Base-by-base conservation (phyloP, 1,140 invertebrate genomes). In the Euwallacea fornicatus region DNA sequence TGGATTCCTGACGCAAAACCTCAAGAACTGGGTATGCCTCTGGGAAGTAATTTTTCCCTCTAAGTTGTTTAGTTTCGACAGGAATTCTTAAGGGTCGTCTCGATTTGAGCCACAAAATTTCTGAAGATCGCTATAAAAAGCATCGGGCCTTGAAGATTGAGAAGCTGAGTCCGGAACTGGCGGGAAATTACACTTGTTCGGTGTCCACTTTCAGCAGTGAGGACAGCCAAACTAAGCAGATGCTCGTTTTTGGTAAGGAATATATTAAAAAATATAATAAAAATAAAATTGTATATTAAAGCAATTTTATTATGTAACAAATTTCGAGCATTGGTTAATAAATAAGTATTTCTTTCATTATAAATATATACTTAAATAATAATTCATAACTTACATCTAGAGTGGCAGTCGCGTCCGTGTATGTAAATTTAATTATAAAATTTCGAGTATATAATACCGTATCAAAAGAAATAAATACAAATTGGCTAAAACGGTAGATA, bases 221-320 rank as follows among this genome's bases (percentile, higher is more conserved):
- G 75, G 89, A 89, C 68, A 85, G 84, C 47, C 85, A 83, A 73
- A 85, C 85, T 47, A 88, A 87, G 69, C 85, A 83, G 42, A 91
- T 93, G 89, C 87, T 87, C 71, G 86, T 93, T 66, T 92, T 88
- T 71, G 87, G 89, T 89, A 78, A 88, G 88, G 85, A 33, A 10
- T 64, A 46, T n/a, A 50, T 11, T 47, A 50, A 64, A 13, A n/a
- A 42, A 42, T 61, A 61, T n/a, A 58, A 58, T 6, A 58, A 58
- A 16, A 16, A 11, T 0, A 4, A 43, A 42, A 33, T 4, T 64
- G n/a, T n/a, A 21, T 64, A 50, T 15, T 47, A 64, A 64, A 50
- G 42, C 42, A 64, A 15, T 33, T 64, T 64, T 64, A 64, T 46
- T 64, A 6, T 13, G 21, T 61, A 61, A 61, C 59, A 61, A 61